These are phyloP conservation scores for Microcebus murinus DNA, from an alignment of 2,113 vertebrate species.

Conservation along the genomic window DNA sequence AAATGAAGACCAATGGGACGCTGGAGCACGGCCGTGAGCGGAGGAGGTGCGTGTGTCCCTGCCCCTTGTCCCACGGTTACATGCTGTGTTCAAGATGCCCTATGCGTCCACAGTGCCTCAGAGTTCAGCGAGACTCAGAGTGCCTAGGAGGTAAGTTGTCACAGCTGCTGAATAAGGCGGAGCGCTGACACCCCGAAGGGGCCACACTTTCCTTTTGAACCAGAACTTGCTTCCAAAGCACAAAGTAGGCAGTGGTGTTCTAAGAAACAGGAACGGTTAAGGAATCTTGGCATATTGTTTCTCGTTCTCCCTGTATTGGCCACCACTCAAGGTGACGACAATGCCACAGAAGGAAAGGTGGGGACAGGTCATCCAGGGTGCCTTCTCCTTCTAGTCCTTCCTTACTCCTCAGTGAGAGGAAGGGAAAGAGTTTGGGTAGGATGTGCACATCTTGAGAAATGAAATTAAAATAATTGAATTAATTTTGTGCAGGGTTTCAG, in stretches of 20 bases:
- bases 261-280: not conserved
- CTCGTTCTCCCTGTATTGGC: not conserved
- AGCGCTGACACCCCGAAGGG: not conserved
- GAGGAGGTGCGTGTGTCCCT: not conserved
- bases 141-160: not conserved
- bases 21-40: not conserved
- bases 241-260: not conserved
- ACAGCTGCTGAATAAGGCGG: not conserved
- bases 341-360: not conserved
- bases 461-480: not conserved
- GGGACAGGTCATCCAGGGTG: not conserved
- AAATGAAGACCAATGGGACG: not conserved
- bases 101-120: accelerated
- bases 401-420: not conserved
- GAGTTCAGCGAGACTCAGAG: not conserved
- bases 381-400: not conserved
- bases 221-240: not conserved
- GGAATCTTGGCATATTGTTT: not conserved
- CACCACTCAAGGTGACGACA: not conserved
- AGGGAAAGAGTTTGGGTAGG: not conserved
- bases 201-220: not conserved
- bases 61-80: too few relatives aligned
- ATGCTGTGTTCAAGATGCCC: not conserved
- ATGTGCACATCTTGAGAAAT: not conserved
- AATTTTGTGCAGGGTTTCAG: not conserved